These are phyloP conservation scores for Crotophaga sulcirostris DNA, from an alignment of 2,113 vertebrate species.

Conservation along the genomic window DNA sequence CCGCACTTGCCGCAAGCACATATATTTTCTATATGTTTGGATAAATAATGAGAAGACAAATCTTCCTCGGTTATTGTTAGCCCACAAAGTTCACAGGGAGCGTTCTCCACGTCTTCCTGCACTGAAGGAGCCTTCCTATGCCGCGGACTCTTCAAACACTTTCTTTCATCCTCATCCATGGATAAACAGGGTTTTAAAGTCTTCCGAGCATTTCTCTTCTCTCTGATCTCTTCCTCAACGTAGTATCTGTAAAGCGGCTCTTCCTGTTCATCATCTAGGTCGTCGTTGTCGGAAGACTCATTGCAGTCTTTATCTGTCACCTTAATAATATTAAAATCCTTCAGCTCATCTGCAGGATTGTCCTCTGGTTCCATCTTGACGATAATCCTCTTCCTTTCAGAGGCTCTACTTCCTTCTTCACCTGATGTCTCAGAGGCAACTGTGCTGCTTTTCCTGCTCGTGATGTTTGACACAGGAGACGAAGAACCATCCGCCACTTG, in stretches of 20 bases:
- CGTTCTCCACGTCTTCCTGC: conserved; percentile 69
- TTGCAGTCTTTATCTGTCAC: conserved; percentile 83
- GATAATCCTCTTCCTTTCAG: conserved; percentile 79
- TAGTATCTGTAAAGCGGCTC: conserved; percentile 80
- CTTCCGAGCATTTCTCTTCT: conserved; percentile 77
- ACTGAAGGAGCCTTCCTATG: conserved; percentile 65
- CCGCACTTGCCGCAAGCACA: conserved; percentile 96
- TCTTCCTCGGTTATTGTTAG: conserved; percentile 87
- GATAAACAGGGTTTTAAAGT: conserved; percentile 75
- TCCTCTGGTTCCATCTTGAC: conserved; percentile 94
- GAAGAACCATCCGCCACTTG: conserved; percentile 75
- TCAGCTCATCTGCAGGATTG: conserved; percentile 77
- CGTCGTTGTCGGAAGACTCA: conserved; percentile 79
- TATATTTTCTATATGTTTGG: conserved; percentile 94
- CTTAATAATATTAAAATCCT: conserved; percentile 85
- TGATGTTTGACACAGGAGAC: conserved; percentile 57
- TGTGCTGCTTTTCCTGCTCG: conserved; percentile 72
- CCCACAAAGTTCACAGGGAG: conserved; percentile 92
- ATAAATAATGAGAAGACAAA: conserved; percentile 91
- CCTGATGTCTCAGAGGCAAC: conserved; percentile 73
- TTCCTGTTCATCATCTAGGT: conserved; percentile 80
- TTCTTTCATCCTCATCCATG: conserved; percentile 67
- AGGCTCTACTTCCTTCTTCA: conserved; percentile 79
- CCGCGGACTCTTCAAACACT: conserved; percentile 65
- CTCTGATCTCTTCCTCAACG: conserved; percentile 72